These are phyloP conservation scores for Cololabis saira DNA, from an alignment of 2,113 vertebrate species.

Conservation along the genomic window DNA sequence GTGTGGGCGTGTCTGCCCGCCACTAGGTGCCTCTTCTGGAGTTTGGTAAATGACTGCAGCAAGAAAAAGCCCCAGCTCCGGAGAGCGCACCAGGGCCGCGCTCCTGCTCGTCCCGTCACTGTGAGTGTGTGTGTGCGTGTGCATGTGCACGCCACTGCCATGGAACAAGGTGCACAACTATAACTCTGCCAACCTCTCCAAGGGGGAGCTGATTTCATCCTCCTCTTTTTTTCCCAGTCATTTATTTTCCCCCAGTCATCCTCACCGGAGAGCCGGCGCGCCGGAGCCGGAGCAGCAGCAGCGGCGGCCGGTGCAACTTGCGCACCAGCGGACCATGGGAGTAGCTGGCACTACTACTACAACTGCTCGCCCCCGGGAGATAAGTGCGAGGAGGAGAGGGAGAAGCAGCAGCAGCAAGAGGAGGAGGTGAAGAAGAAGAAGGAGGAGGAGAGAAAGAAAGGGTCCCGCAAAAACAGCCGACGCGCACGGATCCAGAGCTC, in stretches of 20 bases:
- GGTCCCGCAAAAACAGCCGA: too few species aligned
- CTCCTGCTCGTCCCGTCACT: conserved; percentile 41
- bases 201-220: conserved; percentile 37
- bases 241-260: background rate
- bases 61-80: conserved; percentile 83
- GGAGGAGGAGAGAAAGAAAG: conserved; percentile 62
- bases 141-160: conserved; percentile 57
- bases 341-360: conserved; percentile 74
- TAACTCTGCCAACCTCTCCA: conserved; percentile 22
- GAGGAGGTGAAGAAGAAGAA: conserved; percentile 40
- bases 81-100: conserved; percentile 75
- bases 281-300: conserved; percentile 56
- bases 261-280: conserved; percentile 49
- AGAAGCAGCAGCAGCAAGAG: conserved; percentile 23
- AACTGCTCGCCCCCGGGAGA: conserved; percentile 82
- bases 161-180: conserved; percentile 62
- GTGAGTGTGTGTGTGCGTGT: conserved; percentile 7
- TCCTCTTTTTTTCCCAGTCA: too few species aligned
- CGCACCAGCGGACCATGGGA: conserved; percentile 89
- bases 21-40: conserved; percentile 83
- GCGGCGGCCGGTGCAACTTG: conserved; percentile 76
- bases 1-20: conserved; percentile 86
- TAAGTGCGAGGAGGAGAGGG: conserved; percentile 62
- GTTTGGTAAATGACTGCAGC: conserved; percentile 99
- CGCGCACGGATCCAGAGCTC: conserved; percentile 81